Percentiles rank a stretch among this genome's conserved stretches.
Conservation (phyloP, 2,888 invertebrate species). For the Habroteleia sp. region DNA sequence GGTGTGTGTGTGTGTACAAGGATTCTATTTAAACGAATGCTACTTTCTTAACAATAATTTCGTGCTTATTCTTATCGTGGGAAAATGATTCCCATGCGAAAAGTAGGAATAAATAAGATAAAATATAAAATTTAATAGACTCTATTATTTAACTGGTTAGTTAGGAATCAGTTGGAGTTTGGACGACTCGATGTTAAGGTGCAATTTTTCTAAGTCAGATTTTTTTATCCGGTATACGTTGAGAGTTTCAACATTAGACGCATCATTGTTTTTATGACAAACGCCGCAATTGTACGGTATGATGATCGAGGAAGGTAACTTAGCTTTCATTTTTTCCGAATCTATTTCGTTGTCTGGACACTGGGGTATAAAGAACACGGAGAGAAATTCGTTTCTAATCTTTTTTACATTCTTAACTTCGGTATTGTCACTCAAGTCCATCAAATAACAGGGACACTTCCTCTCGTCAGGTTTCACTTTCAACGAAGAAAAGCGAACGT, state of each 20-base stretch:
- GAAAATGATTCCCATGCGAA: constrained; percentile 18
- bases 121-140: no score
- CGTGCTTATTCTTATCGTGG: background rate
- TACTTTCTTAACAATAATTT: background rate
- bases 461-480: constrained; percentile 34
- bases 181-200: constrained; percentile 35
- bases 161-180: constrained; percentile 40
- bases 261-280: constrained; percentile 28
- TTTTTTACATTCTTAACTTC: constrained; percentile 1
- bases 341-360: constrained; percentile 42
- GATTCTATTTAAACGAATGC: no score
- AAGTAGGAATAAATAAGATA: constrained; percentile 33
- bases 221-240: constrained; percentile 52
- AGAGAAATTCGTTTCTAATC: constrained; percentile 24
- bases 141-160: constrained; percentile 1
- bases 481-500: constrained; percentile 38
- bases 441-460: constrained; percentile 38
- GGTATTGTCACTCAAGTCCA: constrained; percentile 31
- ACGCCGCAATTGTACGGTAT: constrained; percentile 42
- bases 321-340: constrained; percentile 27
- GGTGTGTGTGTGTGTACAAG: no score
- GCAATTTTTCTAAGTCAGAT: constrained; percentile 31
- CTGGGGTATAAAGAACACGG: constrained; percentile 32
- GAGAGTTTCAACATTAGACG: constrained; percentile 27
- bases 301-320: constrained; percentile 32